Evolutionary conservation across 2,113 vertebrate species (phyloP).

Genomic region (Polypterus senegalus): DNA sequence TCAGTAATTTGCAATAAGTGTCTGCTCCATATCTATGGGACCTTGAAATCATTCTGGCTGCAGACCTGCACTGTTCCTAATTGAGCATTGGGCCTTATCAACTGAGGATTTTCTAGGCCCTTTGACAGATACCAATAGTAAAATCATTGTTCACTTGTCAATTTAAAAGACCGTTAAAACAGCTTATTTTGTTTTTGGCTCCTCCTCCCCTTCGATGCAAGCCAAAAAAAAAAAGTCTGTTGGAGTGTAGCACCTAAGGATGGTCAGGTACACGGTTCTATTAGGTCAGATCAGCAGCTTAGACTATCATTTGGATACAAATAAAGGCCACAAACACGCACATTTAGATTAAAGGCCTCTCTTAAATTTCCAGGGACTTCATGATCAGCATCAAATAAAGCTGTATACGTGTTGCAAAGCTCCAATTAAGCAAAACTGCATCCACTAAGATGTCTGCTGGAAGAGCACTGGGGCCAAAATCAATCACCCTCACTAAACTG

Average conservation of each 20-base stretch:
- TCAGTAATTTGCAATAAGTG: slow-evolving; percentile 99
- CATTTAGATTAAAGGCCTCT: slow-evolving; percentile 43
- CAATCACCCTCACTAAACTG: slow-evolving; percentile 48
- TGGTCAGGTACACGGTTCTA: slow-evolving; percentile 27
- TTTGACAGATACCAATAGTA: slow-evolving; percentile 98
- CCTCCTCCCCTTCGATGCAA: slow-evolving; percentile 55
- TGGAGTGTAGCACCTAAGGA: not conserved
- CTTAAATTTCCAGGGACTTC: slow-evolving; percentile 40
- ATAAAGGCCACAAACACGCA: slow-evolving; percentile 35
- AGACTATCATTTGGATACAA: slow-evolving; percentile 36
- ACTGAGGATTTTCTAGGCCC: slow-evolving; percentile 88
- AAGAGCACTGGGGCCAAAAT: slow-evolving; percentile 48
- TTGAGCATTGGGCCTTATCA: slow-evolving; percentile 99
- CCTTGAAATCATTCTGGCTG: slow-evolving; percentile 87
- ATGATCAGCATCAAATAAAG: slow-evolving; percentile 42
- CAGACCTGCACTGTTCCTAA: slow-evolving; percentile 81
- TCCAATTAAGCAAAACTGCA: slow-evolving; percentile 64
- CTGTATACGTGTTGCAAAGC: slow-evolving; percentile 45
- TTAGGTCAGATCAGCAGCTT: slow-evolving; percentile 54
- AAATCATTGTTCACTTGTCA: slow-evolving; percentile 99
- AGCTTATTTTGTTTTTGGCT: slow-evolving; percentile 92
- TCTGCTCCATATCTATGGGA: slow-evolving; percentile 81
- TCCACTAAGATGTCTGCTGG: slow-evolving; percentile 58
- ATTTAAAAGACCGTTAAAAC: slow-evolving; percentile 98
- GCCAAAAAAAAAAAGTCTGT: slow-evolving; percentile 15